Evolutionary conservation across 1,140 invertebrate genomes (phyloP).

Genomic region (Aphelenchoides avenae): DNA sequence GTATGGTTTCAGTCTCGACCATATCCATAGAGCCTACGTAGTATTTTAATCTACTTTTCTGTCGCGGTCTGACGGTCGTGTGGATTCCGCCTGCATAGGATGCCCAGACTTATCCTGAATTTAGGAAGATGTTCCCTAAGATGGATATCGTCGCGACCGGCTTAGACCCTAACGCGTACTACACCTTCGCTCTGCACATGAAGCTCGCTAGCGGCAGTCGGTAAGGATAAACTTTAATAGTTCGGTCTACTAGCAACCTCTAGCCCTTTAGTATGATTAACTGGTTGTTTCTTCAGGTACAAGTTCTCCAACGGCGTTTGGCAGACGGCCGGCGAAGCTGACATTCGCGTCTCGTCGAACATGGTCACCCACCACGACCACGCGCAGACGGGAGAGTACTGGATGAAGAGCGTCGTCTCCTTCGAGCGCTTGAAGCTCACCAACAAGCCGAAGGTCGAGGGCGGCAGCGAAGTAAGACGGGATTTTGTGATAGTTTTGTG

Average conservation of each 20-base stretch:
- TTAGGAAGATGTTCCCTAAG: conserved; percentile 41
- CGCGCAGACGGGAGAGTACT: conserved; percentile 21
- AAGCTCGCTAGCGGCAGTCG: conserved; percentile 18
- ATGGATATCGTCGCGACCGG: conserved; percentile 26
- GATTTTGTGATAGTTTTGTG: no score
- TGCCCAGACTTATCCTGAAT: conserved; percentile 10
- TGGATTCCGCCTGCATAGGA: not conserved
- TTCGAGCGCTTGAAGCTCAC: conserved; percentile 37
- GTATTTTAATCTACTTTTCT: not conserved
- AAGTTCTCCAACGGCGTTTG: conserved; percentile 31
- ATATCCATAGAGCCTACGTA: conserved; percentile 2
- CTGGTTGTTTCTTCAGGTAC: conserved; percentile 17
- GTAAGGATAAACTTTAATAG: conserved; percentile 17
- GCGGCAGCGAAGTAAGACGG: conserved; percentile 5
- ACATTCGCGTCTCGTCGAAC: conserved; percentile 1
- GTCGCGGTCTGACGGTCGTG: not conserved
- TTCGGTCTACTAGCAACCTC: conserved; percentile 1
- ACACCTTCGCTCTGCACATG: conserved; percentile 24
- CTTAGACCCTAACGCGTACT: conserved; percentile 22
- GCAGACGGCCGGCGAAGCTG: conserved; percentile 29
- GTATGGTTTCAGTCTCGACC: not conserved
- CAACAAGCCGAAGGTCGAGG: conserved; percentile 15
- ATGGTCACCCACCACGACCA: conserved; percentile 26
- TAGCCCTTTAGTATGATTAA: conserved; percentile 2
- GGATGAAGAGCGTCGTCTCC: conserved; percentile 18